Conservation (phyloP, 2,797 vertebrate genomes). For the Sylvia borin region DNA sequence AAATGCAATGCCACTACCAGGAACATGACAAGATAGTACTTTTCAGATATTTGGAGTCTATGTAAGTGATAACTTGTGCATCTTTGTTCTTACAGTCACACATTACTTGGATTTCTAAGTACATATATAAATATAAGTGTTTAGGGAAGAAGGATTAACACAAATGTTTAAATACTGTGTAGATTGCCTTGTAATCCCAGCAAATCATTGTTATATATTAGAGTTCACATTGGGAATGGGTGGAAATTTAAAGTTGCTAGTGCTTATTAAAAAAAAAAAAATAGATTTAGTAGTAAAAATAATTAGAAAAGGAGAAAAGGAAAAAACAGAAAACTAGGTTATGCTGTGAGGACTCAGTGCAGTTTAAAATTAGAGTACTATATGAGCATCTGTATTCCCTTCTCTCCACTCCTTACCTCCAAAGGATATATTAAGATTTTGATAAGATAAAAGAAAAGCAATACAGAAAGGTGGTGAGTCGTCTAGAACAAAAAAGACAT, state of each 20-base stretch:
- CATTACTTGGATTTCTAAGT: background rate
- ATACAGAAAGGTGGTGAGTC: accelerated
- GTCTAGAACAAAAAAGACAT: background rate
- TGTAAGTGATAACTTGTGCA: background rate
- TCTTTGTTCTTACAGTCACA: background rate
- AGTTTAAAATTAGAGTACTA: background rate
- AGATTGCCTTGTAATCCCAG: background rate
- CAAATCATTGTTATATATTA: background rate
- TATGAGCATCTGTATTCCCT: background rate
- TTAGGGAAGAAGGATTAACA: background rate
- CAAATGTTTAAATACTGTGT: background rate
- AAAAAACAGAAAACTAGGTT: background rate
- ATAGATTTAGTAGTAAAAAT: background rate
- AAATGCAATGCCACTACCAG: background rate
- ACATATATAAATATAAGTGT: background rate
- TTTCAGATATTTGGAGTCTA: background rate
- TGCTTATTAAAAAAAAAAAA: background rate
- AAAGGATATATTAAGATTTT: background rate
- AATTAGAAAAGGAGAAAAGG: background rate
- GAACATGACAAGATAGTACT: background rate
- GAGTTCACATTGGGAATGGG: background rate
- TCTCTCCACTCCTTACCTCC: background rate
- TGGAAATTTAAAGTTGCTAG: background rate
- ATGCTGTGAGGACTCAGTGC: background rate
- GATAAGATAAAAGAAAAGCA: background rate